Percentiles rank a stretch among this genome's conserved stretches.
Conservation (phyloP, 2,888 invertebrate species). For the Carpatolechia fugitivella region DNA sequence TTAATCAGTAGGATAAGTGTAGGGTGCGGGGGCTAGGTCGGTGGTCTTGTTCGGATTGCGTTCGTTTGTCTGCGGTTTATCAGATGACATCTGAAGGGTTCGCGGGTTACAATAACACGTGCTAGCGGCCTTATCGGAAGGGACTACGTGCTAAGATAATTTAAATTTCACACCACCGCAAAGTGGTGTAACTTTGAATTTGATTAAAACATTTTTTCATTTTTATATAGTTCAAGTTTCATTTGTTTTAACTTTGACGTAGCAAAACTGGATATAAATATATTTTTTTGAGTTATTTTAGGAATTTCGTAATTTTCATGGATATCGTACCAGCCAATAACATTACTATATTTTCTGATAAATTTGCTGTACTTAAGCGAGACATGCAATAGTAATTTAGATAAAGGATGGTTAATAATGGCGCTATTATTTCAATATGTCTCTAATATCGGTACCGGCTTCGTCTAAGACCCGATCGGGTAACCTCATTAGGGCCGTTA, state of each 20-base stretch:
- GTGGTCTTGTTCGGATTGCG: conserved; percentile 30
- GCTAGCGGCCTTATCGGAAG: conserved; percentile 41
- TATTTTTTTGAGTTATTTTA: not conserved
- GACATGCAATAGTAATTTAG: conserved; percentile 19
- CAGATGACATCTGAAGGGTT: conserved; percentile 40
- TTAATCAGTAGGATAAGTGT: conserved; percentile 52
- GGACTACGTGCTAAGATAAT: conserved; percentile 34
- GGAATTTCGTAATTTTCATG: no score
- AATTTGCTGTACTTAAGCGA: conserved; percentile 8
- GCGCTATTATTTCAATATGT: conserved; percentile 17
- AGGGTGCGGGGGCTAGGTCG: conserved; percentile 31
- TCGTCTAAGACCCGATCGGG: conserved; percentile 7
- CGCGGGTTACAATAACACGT: conserved; percentile 44
- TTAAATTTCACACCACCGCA: conserved; percentile 18
- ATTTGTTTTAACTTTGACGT: no score
- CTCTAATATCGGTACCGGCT: conserved; percentile 12
- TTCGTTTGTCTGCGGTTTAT: conserved; percentile 41
- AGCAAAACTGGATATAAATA: no score
- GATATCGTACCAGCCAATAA: not conserved
- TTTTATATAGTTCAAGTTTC: no score
- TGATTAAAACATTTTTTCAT: not conserved
- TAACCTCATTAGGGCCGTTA: conserved; percentile 7
- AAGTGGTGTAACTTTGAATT: not conserved
- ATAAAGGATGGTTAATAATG: conserved; percentile 18
- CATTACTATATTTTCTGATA: conserved; percentile 5